Evolutionary conservation across 2,888 invertebrate species (phyloP).

Genomic region (Eremobia ochroleuca): DNA sequence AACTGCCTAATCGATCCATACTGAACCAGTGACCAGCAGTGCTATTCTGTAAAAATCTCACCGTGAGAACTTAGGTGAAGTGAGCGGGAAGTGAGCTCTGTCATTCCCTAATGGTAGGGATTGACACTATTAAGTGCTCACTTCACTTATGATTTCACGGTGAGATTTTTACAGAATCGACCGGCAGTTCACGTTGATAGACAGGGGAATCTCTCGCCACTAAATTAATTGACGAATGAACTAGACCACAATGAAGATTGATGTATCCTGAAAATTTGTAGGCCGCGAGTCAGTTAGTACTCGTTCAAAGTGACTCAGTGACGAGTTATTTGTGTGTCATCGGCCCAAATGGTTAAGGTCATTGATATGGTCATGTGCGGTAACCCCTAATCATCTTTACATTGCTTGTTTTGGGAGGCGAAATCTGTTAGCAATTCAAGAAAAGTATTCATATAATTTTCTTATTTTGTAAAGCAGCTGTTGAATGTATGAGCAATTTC

Average conservation of each 20-base stretch:
- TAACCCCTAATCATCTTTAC: neutral
- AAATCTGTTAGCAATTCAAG: neutral
- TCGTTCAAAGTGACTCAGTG: conserved; percentile 43
- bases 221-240: conserved; percentile 45
- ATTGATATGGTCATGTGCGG: neutral
- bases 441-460: neutral
- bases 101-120: too few species aligned
- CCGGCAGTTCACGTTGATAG: conserved; percentile 43
- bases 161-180: too few species aligned
- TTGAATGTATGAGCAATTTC: too few species aligned
- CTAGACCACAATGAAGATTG: conserved; percentile 51
- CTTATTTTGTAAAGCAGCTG: too few species aligned
- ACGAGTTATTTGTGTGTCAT: conserved; percentile 1
- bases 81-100: too few species aligned
- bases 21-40: conserved; percentile 35
- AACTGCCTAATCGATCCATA: neutral
- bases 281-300: conserved; percentile 43
- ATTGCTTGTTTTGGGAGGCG: neutral
- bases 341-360: conserved; percentile 7
- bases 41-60: too few species aligned
- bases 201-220: conserved; percentile 35
- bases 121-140: too few species aligned
- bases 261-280: conserved; percentile 50
- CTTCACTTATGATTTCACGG: too few species aligned
- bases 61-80: too few species aligned